phyloP scores from a whole-genome alignment of 2,888 invertebrate genomes.

The Adelognathus sp. region DNA sequence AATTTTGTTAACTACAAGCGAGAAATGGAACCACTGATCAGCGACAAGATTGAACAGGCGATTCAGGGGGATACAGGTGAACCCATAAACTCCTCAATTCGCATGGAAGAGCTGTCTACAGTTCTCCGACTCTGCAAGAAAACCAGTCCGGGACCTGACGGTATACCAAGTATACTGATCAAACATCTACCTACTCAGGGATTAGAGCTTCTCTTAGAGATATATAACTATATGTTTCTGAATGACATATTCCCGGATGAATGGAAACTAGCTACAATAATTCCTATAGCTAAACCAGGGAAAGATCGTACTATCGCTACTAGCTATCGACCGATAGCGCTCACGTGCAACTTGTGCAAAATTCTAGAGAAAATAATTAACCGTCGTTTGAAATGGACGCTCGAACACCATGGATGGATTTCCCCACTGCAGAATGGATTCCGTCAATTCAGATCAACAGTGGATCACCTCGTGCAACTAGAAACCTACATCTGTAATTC shows the following conservation, averaged over 20 bases:
- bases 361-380: constrained; percentile 23
- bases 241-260: constrained; percentile 10
- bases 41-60: neutral
- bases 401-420: constrained; percentile 2
- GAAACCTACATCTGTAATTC: constrained; percentile 13
- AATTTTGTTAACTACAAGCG: constrained; percentile 19
- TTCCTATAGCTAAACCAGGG: constrained; percentile 42
- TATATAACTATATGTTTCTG: constrained; percentile 35
- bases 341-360: constrained; percentile 45
- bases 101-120: neutral
- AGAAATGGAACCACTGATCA: neutral
- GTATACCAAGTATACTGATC: constrained; percentile 48
- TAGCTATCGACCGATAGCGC: constrained; percentile 30
- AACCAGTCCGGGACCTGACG: constrained; percentile 55
- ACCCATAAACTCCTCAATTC: neutral
- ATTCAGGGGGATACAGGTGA: neutral
- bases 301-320: constrained; percentile 20
- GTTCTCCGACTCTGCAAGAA: constrained; percentile 20
- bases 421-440: constrained; percentile 33
- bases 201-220: neutral
- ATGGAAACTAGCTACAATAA: constrained; percentile 35
- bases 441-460: constrained; percentile 25
- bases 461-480: constrained; percentile 15
- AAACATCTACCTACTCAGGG: constrained; percentile 7
- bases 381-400: constrained; percentile 3